A percentile compares a stretch with the other conserved stretches of the same genome.
Conservation (phyloP, 2,797 vertebrate species). For the Anisognathus igniventris region DNA sequence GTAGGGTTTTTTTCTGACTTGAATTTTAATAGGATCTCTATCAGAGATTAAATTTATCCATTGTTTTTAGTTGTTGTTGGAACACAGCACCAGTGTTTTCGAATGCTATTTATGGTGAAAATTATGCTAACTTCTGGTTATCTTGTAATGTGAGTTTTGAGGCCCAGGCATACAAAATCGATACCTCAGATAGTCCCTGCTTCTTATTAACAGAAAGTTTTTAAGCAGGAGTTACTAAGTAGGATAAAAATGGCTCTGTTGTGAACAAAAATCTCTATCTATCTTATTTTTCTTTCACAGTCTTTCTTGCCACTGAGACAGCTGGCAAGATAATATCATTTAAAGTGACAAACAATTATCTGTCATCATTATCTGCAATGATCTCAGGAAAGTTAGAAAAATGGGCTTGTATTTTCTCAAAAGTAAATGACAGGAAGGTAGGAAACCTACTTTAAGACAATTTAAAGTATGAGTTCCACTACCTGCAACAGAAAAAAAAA, state of each 20-base stretch:
- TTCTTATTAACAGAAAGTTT: neutral
- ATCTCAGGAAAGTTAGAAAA: constrained; percentile 31
- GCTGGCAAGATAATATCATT: constrained; percentile 34
- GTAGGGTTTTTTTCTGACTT: neutral
- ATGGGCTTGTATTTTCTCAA: constrained; percentile 1
- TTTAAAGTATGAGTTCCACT: neutral
- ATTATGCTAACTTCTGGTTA: neutral
- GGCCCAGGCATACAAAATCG: neutral
- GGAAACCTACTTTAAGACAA: neutral
- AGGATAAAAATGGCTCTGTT: constrained; percentile 7
- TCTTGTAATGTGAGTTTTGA: neutral
- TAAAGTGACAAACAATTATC: constrained; percentile 38
- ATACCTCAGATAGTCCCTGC: neutral
- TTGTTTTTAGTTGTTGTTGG: neutral
- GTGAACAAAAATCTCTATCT: neutral
- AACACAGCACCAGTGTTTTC: neutral
- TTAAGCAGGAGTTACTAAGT: neutral
- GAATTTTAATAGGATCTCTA: neutral
- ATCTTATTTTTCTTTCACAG: neutral
- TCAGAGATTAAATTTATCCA: neutral
- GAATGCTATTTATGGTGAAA: neutral
- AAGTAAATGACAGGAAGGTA: neutral
- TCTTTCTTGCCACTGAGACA: neutral
- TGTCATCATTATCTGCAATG: constrained; percentile 28
- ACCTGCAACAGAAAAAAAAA: neutral